These are phyloP conservation scores for Chrysotoxum bicinctum DNA, from an alignment of 2,888 invertebrate genomes.

Conservation along the genomic window DNA sequence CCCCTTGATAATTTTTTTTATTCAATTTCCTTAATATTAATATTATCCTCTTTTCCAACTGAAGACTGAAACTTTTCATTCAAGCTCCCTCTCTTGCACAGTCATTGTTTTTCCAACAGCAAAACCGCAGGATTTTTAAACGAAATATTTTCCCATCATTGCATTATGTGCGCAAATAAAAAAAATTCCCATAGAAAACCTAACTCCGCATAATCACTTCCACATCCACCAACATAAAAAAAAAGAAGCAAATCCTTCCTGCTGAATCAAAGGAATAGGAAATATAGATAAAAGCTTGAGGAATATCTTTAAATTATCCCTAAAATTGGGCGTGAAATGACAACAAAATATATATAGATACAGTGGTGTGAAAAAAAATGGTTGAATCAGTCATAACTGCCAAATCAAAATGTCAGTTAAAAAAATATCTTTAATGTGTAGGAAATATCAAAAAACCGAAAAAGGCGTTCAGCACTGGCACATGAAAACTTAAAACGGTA, in stretches of 20 bases:
- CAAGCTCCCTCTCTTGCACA: background rate
- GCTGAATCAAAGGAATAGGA: slow-evolving; percentile 15
- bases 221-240: background rate
- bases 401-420: too few relatives aligned
- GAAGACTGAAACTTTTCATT: background rate
- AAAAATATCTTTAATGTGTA: too few relatives aligned
- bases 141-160: slow-evolving; percentile 46
- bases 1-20: background rate
- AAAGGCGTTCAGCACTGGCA: too few relatives aligned
- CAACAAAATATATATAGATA: slow-evolving; percentile 14
- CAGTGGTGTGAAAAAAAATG: background rate
- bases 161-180: slow-evolving; percentile 10
- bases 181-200: background rate
- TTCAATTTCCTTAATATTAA: slow-evolving; percentile 9
- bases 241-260: background rate
- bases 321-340: slow-evolving; percentile 45
- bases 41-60: background rate
- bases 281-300: slow-evolving; percentile 38
- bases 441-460: too few relatives aligned
- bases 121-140: slow-evolving; percentile 28
- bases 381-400: too few relatives aligned
- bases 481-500: too few relatives aligned
- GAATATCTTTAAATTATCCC: slow-evolving; percentile 60
- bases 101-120: background rate
- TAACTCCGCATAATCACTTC: slow-evolving; percentile 38